These are phyloP conservation scores for Chionoecetes opilio DNA, from an alignment of 1,140 invertebrate genomes.

Conservation along the genomic window DNA sequence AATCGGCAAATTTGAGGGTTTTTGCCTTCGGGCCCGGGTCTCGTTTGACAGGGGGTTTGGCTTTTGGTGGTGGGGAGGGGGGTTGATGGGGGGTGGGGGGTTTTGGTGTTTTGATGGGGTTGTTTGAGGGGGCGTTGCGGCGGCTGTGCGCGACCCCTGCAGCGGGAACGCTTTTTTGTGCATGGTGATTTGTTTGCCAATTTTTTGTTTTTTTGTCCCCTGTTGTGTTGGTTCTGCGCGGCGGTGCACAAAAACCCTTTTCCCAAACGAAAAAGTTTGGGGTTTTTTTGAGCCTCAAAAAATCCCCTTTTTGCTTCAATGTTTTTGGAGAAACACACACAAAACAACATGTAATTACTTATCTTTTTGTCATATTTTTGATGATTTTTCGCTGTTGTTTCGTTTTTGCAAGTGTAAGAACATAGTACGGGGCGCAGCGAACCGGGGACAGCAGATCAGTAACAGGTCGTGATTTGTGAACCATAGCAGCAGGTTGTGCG, in stretches of 20 bases:
- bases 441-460: not conserved
- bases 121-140: not conserved
- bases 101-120: too few species aligned
- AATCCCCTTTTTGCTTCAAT: not conserved
- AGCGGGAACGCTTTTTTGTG: too few species aligned
- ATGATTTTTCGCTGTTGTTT: too few species aligned
- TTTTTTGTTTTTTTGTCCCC: not conserved
- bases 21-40: not conserved
- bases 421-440: not conserved
- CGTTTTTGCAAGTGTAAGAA: too few species aligned
- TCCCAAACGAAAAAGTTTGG: too few species aligned
- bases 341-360: too few species aligned
- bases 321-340: too few species aligned
- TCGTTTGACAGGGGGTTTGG: not conserved
- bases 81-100: too few species aligned
- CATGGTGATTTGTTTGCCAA: not conserved
- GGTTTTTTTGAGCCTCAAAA: not conserved
- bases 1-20: not conserved
- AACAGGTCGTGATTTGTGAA: not conserved
- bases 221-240: too few species aligned
- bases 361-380: too few species aligned
- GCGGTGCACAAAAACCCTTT: not conserved
- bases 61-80: not conserved
- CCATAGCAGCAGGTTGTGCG: not conserved
- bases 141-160: too few species aligned